Evolutionary conservation across 2,113 vertebrate genomes (phyloP).

Genomic region (Eptesicus fuscus): DNA sequence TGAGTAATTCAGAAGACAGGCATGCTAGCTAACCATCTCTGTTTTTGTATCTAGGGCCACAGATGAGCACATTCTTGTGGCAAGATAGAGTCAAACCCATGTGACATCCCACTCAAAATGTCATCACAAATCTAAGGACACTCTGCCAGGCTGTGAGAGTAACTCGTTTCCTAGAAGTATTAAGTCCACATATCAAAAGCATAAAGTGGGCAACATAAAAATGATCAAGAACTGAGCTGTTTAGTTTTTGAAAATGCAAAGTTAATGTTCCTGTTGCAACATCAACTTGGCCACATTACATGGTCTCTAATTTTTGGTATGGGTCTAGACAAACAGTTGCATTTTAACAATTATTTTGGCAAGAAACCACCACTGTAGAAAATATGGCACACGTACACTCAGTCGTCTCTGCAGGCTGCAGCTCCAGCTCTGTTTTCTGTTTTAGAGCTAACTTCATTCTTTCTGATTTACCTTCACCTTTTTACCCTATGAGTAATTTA

Average conservation of each 20-base stretch:
- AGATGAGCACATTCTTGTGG: constrained; percentile 51
- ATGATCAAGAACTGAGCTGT: neutral
- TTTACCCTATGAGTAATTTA: neutral
- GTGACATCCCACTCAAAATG: constrained; percentile 1
- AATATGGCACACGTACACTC: neutral
- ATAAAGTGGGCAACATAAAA: neutral
- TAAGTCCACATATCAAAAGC: neutral
- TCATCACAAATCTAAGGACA: neutral
- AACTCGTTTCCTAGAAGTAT: neutral
- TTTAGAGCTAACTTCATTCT: neutral
- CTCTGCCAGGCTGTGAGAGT: constrained; percentile 22
- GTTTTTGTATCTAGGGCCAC: constrained; percentile 54
- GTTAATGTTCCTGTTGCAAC: neutral
- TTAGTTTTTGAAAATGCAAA: neutral
- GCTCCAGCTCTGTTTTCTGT: neutral
- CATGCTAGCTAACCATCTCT: constrained; percentile 32
- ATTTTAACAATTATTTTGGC: neutral
- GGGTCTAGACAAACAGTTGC: neutral
- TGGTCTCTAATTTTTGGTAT: neutral
- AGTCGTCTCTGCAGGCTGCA: neutral
- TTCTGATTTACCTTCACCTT: neutral
- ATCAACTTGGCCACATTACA: neutral
- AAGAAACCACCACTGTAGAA: neutral
- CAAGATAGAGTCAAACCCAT: constrained; percentile 46
- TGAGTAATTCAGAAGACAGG: neutral